Conservation (phyloP, 2,797 vertebrate genomes). For the Scolopax rusticola region DNA sequence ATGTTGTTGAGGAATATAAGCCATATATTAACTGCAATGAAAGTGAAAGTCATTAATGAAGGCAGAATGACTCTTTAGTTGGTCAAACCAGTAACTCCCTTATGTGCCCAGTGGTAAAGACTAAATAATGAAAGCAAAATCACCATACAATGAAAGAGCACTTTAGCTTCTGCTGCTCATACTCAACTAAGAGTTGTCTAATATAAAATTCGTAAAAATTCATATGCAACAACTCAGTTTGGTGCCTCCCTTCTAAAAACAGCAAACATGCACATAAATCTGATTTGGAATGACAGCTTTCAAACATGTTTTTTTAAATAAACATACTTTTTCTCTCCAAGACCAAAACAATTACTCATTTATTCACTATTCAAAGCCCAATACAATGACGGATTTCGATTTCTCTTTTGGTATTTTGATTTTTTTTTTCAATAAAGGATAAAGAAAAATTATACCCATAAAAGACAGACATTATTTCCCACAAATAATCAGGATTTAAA, state of each 20-base stretch:
- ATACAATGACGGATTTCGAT: not conserved
- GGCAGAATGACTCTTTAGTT: not conserved
- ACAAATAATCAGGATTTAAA: not conserved
- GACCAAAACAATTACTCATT: not conserved
- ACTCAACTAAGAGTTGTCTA: not conserved
- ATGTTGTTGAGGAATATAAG: not conserved
- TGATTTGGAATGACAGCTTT: not conserved
- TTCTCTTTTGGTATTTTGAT: not conserved
- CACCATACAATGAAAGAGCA: not conserved
- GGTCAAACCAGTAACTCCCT: not conserved
- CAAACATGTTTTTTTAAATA: not conserved
- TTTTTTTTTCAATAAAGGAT: not conserved
- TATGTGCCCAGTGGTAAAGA: not conserved
- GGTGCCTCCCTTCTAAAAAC: not conserved
- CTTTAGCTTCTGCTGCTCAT: not conserved
- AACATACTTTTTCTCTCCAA: not conserved
- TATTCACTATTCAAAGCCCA: not conserved
- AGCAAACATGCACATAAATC: not conserved
- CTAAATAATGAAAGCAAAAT: not conserved
- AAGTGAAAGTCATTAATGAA: not conserved
- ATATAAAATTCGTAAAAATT: not conserved
- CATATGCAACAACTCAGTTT: not conserved
- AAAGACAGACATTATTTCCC: not conserved
- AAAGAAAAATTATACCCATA: not conserved
- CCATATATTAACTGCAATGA: not conserved